Evolutionary conservation across 2,113 vertebrate genomes (phyloP).

Genomic region (Aspiorhynchus laticeps): DNA sequence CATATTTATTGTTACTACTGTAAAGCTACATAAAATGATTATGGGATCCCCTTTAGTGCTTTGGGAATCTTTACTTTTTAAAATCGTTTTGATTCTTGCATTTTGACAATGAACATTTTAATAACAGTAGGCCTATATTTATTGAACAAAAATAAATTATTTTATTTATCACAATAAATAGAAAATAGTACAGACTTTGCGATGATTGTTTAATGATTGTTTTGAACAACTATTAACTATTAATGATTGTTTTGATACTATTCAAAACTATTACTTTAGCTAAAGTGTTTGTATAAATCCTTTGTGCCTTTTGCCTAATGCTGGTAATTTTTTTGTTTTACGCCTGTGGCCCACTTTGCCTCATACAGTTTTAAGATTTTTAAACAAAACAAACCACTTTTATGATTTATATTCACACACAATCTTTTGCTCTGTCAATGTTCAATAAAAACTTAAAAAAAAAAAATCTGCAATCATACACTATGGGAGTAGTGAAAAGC

Average conservation of each 20-base stretch:
- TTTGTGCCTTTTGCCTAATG: too few species aligned
- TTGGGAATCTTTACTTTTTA: not conserved
- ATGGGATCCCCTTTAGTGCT: not conserved
- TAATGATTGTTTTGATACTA: too few species aligned
- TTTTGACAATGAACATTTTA: not conserved
- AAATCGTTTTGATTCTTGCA: not conserved
- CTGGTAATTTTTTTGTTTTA: too few species aligned
- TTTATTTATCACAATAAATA: not conserved
- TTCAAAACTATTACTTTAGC: not conserved
- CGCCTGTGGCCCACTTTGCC: not conserved
- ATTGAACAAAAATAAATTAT: not conserved
- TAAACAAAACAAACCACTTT: not conserved
- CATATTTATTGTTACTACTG: too few species aligned
- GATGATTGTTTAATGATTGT: too few species aligned
- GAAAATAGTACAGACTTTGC: not conserved
- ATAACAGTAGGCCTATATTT: not conserved
- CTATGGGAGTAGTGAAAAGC: too few species aligned
- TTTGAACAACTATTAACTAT: not conserved
- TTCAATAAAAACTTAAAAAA: not conserved
- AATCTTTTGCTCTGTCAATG: not conserved
- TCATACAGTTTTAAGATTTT: not conserved
- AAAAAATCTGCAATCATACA: too few species aligned
- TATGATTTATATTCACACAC: not conserved
- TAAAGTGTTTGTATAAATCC: not conserved
- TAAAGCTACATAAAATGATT: not conserved